Conservation (phyloP, 2,888 invertebrate genomes). For the Leptinotarsa juncta region DNA sequence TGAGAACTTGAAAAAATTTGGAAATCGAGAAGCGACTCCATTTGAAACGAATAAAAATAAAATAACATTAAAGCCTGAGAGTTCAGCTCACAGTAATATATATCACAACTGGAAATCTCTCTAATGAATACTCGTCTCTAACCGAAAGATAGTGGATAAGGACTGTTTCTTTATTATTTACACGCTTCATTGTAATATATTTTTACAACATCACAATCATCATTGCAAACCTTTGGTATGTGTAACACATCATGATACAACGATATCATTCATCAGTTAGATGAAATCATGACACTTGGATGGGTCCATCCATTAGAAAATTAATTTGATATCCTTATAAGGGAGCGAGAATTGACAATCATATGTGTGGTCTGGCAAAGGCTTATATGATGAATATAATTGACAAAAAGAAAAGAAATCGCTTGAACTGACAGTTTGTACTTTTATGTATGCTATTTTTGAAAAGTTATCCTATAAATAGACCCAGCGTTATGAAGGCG, state of each 20-base stretch:
- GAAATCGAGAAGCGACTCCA: not conserved
- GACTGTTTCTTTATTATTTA: not conserved
- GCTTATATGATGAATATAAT: not conserved
- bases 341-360: conserved; percentile 4
- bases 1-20: not conserved
- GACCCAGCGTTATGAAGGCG: no score
- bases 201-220: conserved; percentile 24
- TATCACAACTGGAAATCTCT: not conserved
- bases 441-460: not conserved
- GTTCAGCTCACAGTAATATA: not conserved
- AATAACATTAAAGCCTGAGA: not conserved
- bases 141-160: not conserved
- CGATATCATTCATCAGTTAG: conserved; percentile 33
- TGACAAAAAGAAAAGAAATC: conserved; percentile 1
- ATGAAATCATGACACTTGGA: conserved; percentile 24
- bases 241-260: conserved; percentile 27
- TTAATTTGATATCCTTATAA: conserved; percentile 27
- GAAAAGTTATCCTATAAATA: no score
- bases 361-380: conserved; percentile 5
- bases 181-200: conserved; percentile 14
- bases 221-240: conserved; percentile 27
- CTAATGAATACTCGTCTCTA: not conserved
- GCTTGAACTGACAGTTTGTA: not conserved
- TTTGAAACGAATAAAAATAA: not conserved
- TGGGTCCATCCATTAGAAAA: conserved; percentile 25